phyloP scores from a whole-genome alignment of 1,140 invertebrate species.

The Euura lappo region DNA sequence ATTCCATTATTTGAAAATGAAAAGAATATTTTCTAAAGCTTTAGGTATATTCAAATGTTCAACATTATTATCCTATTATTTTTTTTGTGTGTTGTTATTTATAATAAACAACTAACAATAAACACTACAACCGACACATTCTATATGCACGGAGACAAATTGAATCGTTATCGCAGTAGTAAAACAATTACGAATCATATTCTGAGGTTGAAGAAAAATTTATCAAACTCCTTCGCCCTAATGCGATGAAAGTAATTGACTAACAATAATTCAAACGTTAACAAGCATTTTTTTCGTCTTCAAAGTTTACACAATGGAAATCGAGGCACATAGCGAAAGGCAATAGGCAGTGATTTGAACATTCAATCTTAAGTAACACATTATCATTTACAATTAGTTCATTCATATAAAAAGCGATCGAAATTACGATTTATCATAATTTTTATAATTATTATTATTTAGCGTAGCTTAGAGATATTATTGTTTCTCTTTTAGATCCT shows the following conservation, averaged over 20 bases:
- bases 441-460: neutral
- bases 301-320: slow-evolving; percentile 15
- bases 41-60: neutral
- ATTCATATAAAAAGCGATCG: neutral
- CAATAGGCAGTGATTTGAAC: slow-evolving; percentile 26
- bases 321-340: slow-evolving; percentile 42
- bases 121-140: neutral
- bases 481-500: no score
- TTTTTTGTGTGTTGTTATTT: no score
- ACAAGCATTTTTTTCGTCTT: slow-evolving; percentile 13
- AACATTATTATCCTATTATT: neutral
- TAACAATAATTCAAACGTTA: slow-evolving; percentile 10
- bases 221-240: neutral
- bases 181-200: neutral
- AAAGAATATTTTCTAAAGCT: no score
- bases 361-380: neutral
- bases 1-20: neutral
- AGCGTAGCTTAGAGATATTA: neutral
- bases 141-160: neutral
- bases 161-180: neutral
- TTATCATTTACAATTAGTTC: neutral
- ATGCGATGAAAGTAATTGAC: neutral
- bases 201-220: neutral
- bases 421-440: neutral
- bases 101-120: neutral